These are phyloP conservation scores for Polypedilum pembai DNA, from an alignment of 1,140 invertebrate genomes.

Conservation along the genomic window DNA sequence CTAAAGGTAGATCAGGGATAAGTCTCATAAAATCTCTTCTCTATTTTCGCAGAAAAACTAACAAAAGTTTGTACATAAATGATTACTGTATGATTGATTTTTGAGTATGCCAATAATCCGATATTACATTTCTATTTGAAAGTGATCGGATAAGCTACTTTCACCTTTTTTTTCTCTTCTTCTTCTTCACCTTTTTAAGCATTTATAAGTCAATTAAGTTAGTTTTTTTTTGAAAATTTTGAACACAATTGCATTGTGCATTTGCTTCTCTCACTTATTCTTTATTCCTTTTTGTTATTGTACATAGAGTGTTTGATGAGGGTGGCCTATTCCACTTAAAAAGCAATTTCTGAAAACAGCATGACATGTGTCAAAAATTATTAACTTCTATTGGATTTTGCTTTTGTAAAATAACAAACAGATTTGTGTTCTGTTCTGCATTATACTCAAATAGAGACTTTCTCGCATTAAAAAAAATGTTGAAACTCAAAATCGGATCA, in stretches of 20 bases:
- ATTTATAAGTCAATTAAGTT: conserved; percentile 13
- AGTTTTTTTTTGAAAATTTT: neutral
- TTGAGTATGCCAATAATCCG: conserved; percentile 11
- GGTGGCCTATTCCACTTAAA: conserved; percentile 16
- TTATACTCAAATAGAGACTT: neutral
- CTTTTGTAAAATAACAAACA: conserved; percentile 1
- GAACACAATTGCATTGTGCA: neutral
- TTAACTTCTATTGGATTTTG: conserved; percentile 13
- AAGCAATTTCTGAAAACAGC: conserved; percentile 12
- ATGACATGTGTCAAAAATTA: conserved; percentile 18
- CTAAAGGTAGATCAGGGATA: neutral
- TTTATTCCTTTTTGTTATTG: neutral
- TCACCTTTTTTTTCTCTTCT: neutral
- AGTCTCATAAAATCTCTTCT: neutral
- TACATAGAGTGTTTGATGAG: neutral
- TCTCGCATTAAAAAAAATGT: neutral
- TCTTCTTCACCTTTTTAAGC: neutral
- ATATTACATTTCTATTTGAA: conserved; percentile 13
- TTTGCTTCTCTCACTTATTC: neutral
- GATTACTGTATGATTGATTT: conserved; percentile 10
- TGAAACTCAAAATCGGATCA: neutral
- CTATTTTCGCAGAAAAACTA: neutral
- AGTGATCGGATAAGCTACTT: conserved; percentile 5
- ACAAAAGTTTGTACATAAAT: conserved; percentile 3
- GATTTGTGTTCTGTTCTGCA: neutral